phyloP scores from a whole-genome alignment of 2,113 vertebrate species.

The Thermophis baileyi region DNA sequence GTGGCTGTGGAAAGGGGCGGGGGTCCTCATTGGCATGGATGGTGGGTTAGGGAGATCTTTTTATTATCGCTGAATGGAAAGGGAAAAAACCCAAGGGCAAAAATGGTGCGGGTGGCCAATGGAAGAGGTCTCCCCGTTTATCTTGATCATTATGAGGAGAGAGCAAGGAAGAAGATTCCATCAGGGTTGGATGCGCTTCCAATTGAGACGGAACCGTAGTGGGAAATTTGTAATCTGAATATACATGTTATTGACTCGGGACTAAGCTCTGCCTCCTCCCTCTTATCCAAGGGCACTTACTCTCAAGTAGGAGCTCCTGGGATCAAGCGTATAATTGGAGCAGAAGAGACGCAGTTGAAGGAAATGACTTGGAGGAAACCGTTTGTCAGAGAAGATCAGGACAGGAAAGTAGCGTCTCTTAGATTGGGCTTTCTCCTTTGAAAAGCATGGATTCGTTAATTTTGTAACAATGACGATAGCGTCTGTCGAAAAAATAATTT shows the following conservation, averaged over 20 bases:
- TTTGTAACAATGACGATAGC: neutral
- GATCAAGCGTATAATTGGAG: neutral
- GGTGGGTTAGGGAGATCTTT: neutral
- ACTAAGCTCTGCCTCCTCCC: neutral
- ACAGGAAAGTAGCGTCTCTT: neutral
- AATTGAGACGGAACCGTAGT: neutral
- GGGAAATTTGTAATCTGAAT: neutral
- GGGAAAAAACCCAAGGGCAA: neutral
- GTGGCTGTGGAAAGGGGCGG: neutral
- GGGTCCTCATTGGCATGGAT: neutral
- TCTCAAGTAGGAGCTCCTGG: neutral
- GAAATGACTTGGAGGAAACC: neutral
- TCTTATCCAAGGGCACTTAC: neutral
- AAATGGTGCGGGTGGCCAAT: neutral
- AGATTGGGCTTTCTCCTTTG: conserved; percentile 12
- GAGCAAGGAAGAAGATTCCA: neutral
- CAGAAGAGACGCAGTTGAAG: neutral
- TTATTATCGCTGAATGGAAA: neutral
- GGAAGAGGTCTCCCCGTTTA: neutral
- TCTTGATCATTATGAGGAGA: neutral
- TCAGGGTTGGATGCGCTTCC: neutral
- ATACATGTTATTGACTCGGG: neutral
- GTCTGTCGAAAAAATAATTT: conserved; percentile 6
- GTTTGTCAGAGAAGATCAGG: neutral
- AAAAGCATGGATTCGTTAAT: conserved; percentile 30